Base-by-base conservation (phyloP, 2,113 vertebrate genomes). In the Urocynchramus pylzowi region DNA sequence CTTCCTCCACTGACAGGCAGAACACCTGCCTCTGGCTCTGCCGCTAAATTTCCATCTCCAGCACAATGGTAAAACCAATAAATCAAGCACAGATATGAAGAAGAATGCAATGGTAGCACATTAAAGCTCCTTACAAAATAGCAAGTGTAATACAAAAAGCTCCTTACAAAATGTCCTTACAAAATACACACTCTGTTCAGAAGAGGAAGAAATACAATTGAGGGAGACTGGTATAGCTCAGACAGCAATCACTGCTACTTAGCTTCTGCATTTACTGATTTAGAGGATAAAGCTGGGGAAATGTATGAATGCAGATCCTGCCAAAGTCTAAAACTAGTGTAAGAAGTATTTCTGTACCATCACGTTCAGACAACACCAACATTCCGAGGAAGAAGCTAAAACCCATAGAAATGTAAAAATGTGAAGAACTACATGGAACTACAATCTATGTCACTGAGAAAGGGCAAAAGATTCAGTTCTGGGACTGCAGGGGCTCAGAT, bases 401-500 rank as follows among this genome's bases (percentile, higher is more conserved):
- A 60, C 86, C 47, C 84, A 78, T 0, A 76, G 78, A 96, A 97
- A 90, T 17, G 17, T 16, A 84, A 93, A 91, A 76, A 81, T 42
- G 23, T 44, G 77, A 91, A 96, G 67, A 93, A 69, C 39, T 64
- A 90, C 67, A 84, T 31, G 75, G 81, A 92, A 94, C 47, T 85
- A 80, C 61, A 87, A 95, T 64, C 69, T 73, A 21, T 37, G 54
- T 65, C 53, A 82, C 54, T 78, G 94, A 88, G 95, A 90, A 95
- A 28, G n/a, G 64, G 68, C 56, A 90, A 76, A 82, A 91, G 75
- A 93, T 91, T 94, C 81, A 92, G 74, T 91, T 84, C 61, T 91
- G 94, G 79, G 70, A 93, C 77, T 96, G 91, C 86, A 97, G 84
- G 75, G 95, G 88, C 95, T 96, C 84, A 88, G 92, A 97, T 56